These are phyloP conservation scores for Nesometra sesokonis DNA, from an alignment of 35 echinoderm and acorn worm species.

Conservation along the genomic window DNA sequence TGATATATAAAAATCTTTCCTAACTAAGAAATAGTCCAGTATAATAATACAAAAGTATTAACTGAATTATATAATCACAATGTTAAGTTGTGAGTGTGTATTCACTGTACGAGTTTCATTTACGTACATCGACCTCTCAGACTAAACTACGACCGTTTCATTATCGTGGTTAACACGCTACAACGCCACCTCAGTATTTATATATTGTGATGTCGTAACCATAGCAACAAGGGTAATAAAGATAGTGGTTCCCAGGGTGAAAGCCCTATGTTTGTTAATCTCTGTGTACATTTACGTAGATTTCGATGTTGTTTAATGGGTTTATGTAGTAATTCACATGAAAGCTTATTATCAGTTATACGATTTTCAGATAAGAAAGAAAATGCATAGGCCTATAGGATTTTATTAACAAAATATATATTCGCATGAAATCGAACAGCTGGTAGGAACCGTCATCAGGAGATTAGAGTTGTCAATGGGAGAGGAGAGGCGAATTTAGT, in stretches of 20 bases:
- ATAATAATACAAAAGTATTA: not conserved
- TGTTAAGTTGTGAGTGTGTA: too few relatives aligned
- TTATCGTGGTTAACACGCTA: not conserved
- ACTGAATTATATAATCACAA: not conserved
- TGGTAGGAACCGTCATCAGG: too few relatives aligned
- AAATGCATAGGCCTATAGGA: too few relatives aligned
- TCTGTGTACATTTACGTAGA: not conserved
- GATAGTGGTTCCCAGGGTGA: not conserved
- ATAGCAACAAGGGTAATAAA: not conserved
- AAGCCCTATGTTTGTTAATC: not conserved
- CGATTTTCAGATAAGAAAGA: too few relatives aligned
- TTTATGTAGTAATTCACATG: too few relatives aligned
- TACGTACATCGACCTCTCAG: not conserved
- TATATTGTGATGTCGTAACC: not conserved
- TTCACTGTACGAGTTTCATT: not conserved
- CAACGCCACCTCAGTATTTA: not conserved
- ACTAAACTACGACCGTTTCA: not conserved
- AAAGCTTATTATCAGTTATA: too few relatives aligned
- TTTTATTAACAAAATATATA: too few relatives aligned
- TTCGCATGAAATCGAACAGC: too few relatives aligned
- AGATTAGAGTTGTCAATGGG: too few relatives aligned
- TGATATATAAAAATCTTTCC: not conserved
- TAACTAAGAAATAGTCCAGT: not conserved
- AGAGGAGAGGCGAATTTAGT: too few relatives aligned
- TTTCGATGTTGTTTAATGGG: not conserved